Base-by-base conservation (phyloP, 1,140 invertebrate genomes). In the Lepeophtheirus salmonis region DNA sequence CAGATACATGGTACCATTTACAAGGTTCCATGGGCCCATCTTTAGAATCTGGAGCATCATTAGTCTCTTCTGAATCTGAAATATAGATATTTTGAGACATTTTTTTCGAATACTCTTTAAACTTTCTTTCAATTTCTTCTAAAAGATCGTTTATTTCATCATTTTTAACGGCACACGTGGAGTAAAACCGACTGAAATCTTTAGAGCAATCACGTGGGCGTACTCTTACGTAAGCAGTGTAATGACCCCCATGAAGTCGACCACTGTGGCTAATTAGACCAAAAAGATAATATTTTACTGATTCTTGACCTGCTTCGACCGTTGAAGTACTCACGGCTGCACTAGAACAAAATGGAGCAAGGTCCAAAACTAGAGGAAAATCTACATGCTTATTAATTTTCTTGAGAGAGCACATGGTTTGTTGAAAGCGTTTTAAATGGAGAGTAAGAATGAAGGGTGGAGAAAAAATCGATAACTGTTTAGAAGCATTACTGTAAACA, bases 181-280 rank as follows among this genome's bases (percentile, higher is more conserved):
- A 56, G 20, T 62, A 30, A 10, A 62, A 58, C n/a, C 49, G 49
- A 16, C 12, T 22, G 17, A 49, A 63, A 16, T 64, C 56, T 59
- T 62, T 54, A n/a, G 66, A 65, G 2, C 66, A 64, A 24, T 70
- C 64, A 14, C 69, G 67, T 14, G 69, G 65, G 3, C 75, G 65
- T 0, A 71, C 68, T 65, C 73, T 74, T 3, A 80, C 85, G 68
- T 91, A 97, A 4, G 91, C 89, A n/a, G 90, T 84, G 69, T 97
- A 97, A 72, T 97, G 94, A 2, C 92, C 94, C 53, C 86, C 83
- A 66, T 83, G 81, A 63, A 95, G 78, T 14, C 81, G 80, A 2
- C 94, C 94, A 61, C 81, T 84, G 68, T 98, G 94, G 68, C 90
- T 89, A 14, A 97, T 90, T 4, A 98, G 80, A 2, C 89, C 92